Percentiles rank a stretch among this genome's conserved stretches.
Conservation (phyloP, 2,113 vertebrate genomes). For the Indicator indicator region DNA sequence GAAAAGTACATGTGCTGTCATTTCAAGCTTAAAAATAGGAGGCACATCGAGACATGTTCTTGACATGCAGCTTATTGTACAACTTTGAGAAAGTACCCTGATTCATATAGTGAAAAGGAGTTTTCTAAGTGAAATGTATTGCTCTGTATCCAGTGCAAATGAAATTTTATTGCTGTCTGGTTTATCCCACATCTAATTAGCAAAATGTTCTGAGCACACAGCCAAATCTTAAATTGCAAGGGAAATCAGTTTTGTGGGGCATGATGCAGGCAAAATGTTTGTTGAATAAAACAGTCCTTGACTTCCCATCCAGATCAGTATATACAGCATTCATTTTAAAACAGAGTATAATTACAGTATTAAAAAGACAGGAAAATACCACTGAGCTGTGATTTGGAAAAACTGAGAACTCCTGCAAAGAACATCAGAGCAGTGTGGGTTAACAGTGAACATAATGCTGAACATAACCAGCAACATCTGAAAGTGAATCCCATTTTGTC, state of each 20-base stretch:
- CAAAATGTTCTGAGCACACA: not conserved
- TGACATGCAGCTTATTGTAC: not conserved
- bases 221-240: not conserved
- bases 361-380: not conserved
- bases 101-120: not conserved
- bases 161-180: not conserved
- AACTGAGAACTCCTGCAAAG: not conserved
- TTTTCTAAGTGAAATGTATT: not conserved
- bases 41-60: not conserved
- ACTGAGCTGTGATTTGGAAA: not conserved
- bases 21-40: not conserved
- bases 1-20: not conserved
- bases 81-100: not conserved
- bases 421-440: not conserved
- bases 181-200: not conserved
- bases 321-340: not conserved
- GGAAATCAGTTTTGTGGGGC: not conserved
- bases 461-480: not conserved
- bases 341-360: not conserved
- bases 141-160: not conserved
- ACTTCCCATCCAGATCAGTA: not conserved
- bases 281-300: not conserved
- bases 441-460: not conserved
- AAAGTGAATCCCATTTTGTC: not conserved
- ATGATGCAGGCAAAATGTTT: not conserved